Percentiles rank a stretch among this genome's conserved stretches.
Evolutionary conservation across 2,797 vertebrate genomes (phyloP).

Genomic region (Labroides dimidiatus): DNA sequence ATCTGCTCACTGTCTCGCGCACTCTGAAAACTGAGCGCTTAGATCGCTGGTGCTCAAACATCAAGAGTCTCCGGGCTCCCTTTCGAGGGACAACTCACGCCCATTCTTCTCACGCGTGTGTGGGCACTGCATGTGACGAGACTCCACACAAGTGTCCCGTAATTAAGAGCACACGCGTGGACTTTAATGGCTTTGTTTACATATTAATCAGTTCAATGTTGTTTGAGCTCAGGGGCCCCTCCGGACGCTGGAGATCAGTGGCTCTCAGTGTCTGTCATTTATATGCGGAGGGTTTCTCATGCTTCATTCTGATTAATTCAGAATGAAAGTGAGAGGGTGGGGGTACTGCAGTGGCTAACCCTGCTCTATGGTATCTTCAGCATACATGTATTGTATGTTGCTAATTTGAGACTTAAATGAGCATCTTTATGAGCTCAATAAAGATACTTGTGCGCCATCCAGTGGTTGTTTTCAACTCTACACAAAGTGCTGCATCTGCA

Average conservation of each 20-base stretch:
- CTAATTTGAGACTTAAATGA: constrained; percentile 65
- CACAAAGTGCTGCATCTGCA: constrained; percentile 7
- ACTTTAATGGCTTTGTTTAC: constrained; percentile 72
- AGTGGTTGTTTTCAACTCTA: constrained; percentile 67
- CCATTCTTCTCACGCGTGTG: constrained; percentile 85
- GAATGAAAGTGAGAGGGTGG: constrained; percentile 35
- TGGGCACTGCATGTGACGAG: constrained; percentile 49
- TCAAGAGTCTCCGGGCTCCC: constrained; percentile 85
- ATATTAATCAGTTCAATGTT: constrained; percentile 65
- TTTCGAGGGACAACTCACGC: constrained; percentile 85
- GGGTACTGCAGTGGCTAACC: constrained; percentile 39
- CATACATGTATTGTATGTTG: constrained; percentile 63
- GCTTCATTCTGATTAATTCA: constrained; percentile 60
- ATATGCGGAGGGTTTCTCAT: constrained; percentile 61
- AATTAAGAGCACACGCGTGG: constrained; percentile 61
- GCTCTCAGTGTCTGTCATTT: constrained; percentile 59
- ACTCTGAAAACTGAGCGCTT: constrained; percentile 85
- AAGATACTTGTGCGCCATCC: constrained; percentile 83
- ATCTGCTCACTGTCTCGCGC: constrained; percentile 67
- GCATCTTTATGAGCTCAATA: constrained; percentile 45
- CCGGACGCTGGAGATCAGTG: constrained; percentile 57
- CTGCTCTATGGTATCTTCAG: constrained; percentile 56
- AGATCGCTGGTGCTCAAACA: constrained; percentile 75
- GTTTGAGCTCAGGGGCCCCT: constrained; percentile 47
- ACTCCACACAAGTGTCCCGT: constrained; percentile 59